Evolutionary conservation across 2,888 invertebrate species (phyloP), one percentile per base, ranked within the genome.

Genomic region (Crossocerus cetratus): DNA sequence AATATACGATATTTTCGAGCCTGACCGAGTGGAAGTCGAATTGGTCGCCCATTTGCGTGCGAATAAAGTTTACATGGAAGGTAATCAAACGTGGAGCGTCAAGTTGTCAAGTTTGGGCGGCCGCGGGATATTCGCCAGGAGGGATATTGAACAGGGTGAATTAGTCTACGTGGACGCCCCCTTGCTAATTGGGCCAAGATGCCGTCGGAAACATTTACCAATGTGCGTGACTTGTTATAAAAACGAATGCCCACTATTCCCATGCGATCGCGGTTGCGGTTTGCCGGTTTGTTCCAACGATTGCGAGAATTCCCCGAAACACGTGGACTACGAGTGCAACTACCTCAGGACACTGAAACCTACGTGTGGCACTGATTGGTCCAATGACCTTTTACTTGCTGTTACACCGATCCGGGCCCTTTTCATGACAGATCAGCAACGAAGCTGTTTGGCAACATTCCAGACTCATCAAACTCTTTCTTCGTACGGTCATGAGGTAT

Each of bases 101-200:
- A 91, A 88, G 63, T 90, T 92, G 76, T 95, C 95, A 0, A 83
- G 90, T 18, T 86, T 94, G 5, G 93, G 94, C 56, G 96, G 96
- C 5, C 93, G 95, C 21, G 96, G 96, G 2, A 87, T 96, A 2
- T 92, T 96, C 80, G 94, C 96, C 18, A 92, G 91, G 2, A 92
- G 93, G 74, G 93, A 95, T 84, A 94, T 96, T 54, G 88, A 90
- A 69, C 87, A 91, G 42, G 95, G 95, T 49, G 95, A 96, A 88
- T 88, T 94, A 42, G 92, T 96, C 62, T 95, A 94, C 85, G 91
- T 92, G 13, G 96, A 96, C 87, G 91, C 91, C 65, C 94, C 96
- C 0, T 89, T 96, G 55, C 91, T 96, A 54, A 89, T 93, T 61
- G 96, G 96, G 0, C 95, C 95, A 0, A 92, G 95, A 57, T 91